Conservation (phyloP, 2,113 vertebrate species). For the Orthochromis malagaraziensis region DNA sequence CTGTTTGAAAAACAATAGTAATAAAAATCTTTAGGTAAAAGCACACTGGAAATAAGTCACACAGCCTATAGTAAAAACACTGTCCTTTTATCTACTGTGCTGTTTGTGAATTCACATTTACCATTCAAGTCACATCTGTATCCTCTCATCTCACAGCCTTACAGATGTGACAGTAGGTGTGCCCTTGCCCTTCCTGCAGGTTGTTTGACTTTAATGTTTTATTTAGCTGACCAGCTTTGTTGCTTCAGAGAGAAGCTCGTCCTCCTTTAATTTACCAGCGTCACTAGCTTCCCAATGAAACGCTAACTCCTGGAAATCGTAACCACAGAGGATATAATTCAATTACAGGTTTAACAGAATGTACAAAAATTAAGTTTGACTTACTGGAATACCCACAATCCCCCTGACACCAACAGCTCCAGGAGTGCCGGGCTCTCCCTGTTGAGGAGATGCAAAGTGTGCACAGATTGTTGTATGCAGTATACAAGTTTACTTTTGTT, state of each 20-base stretch:
- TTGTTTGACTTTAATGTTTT: not conserved
- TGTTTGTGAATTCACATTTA: not conserved
- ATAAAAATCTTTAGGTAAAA: not conserved
- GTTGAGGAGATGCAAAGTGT: not conserved
- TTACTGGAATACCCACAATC: conserved; percentile 75
- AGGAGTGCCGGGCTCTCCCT: conserved; percentile 70
- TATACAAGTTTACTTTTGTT: not conserved
- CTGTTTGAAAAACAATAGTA: not conserved
- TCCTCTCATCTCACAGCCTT: not conserved
- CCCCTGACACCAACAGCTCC: conserved; percentile 69
- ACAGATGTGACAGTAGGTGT: not conserved
- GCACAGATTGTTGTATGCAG: not conserved
- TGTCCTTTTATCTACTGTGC: not conserved
- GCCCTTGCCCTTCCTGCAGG: not conserved
- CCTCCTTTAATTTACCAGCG: not conserved
- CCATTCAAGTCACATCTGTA: not conserved
- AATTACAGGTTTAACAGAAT: not conserved
- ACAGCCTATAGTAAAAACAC: not conserved
- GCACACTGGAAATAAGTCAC: not conserved
- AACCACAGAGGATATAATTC: not conserved
- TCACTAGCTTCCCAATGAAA: not conserved
- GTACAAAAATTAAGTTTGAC: conserved; percentile 1
- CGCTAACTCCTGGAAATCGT: not conserved
- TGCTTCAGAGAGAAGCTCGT: not conserved
- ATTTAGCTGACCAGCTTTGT: not conserved